phyloP scores from a whole-genome alignment of 2,113 vertebrate species.

The Clupea harengus region DNA sequence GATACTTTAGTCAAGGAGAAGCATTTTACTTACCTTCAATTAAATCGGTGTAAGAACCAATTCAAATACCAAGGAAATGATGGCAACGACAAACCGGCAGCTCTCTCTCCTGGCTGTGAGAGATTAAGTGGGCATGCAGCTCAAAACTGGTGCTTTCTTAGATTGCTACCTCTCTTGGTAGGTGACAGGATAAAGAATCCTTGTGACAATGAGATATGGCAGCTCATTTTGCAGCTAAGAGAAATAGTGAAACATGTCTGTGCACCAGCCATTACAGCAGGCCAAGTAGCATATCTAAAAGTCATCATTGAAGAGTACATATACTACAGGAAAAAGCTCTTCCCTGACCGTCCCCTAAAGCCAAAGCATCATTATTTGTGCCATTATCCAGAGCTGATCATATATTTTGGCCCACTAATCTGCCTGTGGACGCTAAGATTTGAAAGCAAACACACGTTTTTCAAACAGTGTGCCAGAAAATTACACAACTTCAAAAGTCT shows the following conservation, averaged over 20 bases:
- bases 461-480: neutral
- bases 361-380: conserved; percentile 30
- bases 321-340: neutral
- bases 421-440: conserved; percentile 6
- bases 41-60: conserved; percentile 17
- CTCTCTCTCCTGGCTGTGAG: neutral
- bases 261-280: conserved; percentile 24
- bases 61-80: neutral
- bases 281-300: conserved; percentile 24
- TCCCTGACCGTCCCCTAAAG: conserved; percentile 13
- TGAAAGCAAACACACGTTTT: neutral
- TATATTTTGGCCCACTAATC: conserved; percentile 4
- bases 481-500: neutral
- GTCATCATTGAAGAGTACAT: conserved; percentile 23
- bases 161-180: conserved; percentile 19
- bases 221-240: conserved; percentile 23
- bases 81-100: conserved; percentile 10
- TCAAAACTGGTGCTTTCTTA: conserved; percentile 32
- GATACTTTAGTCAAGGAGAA: neutral
- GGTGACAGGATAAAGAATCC: conserved; percentile 21
- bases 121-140: conserved; percentile 20
- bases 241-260: conserved; percentile 27
- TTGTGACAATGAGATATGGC: conserved; percentile 21
- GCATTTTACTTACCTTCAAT: neutral
- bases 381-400: conserved; percentile 19